Percentiles rank a stretch among this genome's conserved stretches.
These are phyloP conservation scores for Hyperoplus lanceolatus DNA, from an alignment of 2,797 vertebrate genomes.

Conservation along the genomic window DNA sequence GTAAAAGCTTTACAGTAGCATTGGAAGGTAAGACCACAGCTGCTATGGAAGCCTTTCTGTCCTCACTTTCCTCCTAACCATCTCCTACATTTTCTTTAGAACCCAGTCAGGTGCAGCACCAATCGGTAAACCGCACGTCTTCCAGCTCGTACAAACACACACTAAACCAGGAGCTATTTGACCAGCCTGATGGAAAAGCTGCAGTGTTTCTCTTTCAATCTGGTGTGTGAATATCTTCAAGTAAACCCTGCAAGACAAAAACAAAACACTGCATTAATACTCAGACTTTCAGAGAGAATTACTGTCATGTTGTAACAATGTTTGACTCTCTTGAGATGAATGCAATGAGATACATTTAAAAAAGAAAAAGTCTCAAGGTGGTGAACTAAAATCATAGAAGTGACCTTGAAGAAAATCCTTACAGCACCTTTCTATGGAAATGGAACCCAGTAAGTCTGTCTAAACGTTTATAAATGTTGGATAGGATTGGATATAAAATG, in stretches of 20 bases:
- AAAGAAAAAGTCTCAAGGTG: background rate
- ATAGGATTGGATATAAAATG: constrained; percentile 1
- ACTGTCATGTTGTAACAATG: constrained; percentile 10
- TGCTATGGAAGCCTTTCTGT: constrained; percentile 48
- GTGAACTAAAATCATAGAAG: background rate
- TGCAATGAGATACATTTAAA: constrained; percentile 4
- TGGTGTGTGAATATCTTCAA: constrained; percentile 72
- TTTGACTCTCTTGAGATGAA: constrained; percentile 17
- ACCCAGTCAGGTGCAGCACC: constrained; percentile 25
- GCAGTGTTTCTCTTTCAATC: constrained; percentile 52
- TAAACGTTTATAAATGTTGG: background rate
- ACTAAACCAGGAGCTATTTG: constrained; percentile 33
- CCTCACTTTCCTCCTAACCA: constrained; percentile 60
- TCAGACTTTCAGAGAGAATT: constrained; percentile 32
- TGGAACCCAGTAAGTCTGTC: background rate
- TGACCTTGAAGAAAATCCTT: background rate
- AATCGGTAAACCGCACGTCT: constrained; percentile 45
- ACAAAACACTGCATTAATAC: constrained; percentile 62
- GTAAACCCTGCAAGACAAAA: constrained; percentile 81
- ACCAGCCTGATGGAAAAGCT: constrained; percentile 36
- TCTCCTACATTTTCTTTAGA: constrained; percentile 61
- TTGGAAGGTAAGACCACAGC: constrained; percentile 38
- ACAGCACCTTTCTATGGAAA: background rate
- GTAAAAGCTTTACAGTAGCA: constrained; percentile 38
- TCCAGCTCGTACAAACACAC: constrained; percentile 39